Conservation (phyloP, 2,113 vertebrate genomes). For the Pelodiscus sinensis region DNA sequence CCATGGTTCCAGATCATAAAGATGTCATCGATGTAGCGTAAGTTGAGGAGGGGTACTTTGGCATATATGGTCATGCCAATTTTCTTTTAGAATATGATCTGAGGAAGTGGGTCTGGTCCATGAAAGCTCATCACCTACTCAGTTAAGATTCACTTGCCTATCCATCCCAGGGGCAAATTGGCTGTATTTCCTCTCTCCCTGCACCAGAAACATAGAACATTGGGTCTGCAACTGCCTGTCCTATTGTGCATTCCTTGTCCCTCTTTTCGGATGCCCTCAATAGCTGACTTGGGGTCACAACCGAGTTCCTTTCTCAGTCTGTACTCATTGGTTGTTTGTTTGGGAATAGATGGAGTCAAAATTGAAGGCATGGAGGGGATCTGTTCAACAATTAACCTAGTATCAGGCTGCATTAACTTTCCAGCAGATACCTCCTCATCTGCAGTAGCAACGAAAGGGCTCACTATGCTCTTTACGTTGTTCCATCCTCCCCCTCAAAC, state of each 20-base stretch:
- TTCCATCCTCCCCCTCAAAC: background rate
- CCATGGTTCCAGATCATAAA: too few relatives aligned
- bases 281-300: background rate
- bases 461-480: background rate
- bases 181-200: background rate
- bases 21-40: too few relatives aligned
- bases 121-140: too few relatives aligned
- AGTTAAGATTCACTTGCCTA: background rate
- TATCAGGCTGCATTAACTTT: background rate
- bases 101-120: too few relatives aligned
- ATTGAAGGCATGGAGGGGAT: background rate
- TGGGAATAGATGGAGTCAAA: background rate
- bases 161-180: background rate
- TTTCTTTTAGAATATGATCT: too few relatives aligned
- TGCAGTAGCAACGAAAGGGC: background rate
- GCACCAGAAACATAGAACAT: background rate
- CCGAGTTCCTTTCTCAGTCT: background rate
- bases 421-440: background rate
- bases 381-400: background rate
- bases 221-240: background rate
- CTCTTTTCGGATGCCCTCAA: background rate
- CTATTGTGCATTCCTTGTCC: background rate
- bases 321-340: background rate
- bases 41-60: too few relatives aligned
- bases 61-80: too few relatives aligned